Percentiles rank a stretch among this genome's conserved stretches.
phyloP scores from a whole-genome alignment of 2,113 vertebrate genomes.

The Addax nasomaculatus region DNA sequence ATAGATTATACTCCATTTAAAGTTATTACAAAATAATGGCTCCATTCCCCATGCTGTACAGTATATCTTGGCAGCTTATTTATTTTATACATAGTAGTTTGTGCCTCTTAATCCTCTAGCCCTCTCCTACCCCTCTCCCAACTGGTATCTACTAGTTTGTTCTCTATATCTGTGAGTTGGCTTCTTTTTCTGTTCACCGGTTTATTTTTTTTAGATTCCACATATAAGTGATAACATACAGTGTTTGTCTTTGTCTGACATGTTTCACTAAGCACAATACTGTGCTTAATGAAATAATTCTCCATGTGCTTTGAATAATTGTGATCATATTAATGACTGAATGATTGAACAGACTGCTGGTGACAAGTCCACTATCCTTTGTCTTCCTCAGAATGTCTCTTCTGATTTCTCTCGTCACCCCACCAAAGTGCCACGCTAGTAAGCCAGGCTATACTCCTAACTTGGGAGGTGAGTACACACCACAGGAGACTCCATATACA shows the following conservation, averaged over 20 bases:
- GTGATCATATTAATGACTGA: neutral
- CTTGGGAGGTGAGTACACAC: slow-evolving; percentile 38
- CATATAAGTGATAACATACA: neutral
- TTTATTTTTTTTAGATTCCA: neutral
- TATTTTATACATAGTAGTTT: neutral
- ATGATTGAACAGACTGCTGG: neutral
- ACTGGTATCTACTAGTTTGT: neutral
- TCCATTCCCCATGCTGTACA: neutral
- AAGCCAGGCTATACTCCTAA: neutral
- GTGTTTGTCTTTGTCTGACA: neutral
- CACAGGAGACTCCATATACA: no score
- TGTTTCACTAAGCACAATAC: neutral
- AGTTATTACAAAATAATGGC: neutral
- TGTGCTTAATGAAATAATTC: neutral
- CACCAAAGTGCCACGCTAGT: slow-evolving; percentile 58
- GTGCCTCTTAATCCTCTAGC: neutral
- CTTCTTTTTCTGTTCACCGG: neutral
- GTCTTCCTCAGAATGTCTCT: slow-evolving; percentile 49
- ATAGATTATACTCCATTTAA: neutral
- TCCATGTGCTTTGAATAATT: neutral
- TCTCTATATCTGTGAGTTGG: neutral
- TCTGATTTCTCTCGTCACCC: slow-evolving; percentile 48
- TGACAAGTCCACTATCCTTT: neutral
- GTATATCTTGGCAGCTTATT: neutral
- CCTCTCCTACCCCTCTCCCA: neutral